phyloP scores from a whole-genome alignment of 1,140 invertebrate genomes.

The Drosophila saltans region DNA sequence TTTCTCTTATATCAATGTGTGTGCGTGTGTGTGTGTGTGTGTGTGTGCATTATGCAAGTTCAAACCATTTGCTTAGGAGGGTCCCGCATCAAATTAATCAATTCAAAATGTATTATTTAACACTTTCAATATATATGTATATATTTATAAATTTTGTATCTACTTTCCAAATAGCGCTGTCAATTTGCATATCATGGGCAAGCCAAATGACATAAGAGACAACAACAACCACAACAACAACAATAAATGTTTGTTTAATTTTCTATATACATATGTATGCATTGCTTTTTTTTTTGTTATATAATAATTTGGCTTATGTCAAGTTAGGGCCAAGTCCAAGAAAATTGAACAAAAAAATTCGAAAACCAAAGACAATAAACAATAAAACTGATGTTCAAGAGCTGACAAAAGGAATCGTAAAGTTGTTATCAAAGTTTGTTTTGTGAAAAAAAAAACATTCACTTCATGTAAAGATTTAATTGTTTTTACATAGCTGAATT shows the following conservation, averaged over 20 bases:
- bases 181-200: slow-evolving; percentile 11
- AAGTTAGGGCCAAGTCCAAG: slow-evolving; percentile 1
- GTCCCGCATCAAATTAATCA: slow-evolving; percentile 4
- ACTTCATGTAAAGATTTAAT: too few relatives aligned
- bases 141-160: not conserved
- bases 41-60: not conserved
- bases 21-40: too few relatives aligned
- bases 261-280: not conserved
- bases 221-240: slow-evolving; percentile 2
- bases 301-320: not conserved
- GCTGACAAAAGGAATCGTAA: not conserved
- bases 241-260: not conserved
- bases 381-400: not conserved
- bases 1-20: not conserved
- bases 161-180: not conserved
- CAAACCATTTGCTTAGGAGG: not conserved
- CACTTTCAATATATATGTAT: slow-evolving; percentile 4
- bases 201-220: slow-evolving; percentile 6
- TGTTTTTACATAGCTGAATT: too few relatives aligned
- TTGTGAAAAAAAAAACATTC: not conserved
- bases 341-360: not conserved
- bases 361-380: slow-evolving; percentile 4
- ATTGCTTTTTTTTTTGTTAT: not conserved
- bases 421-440: not conserved
- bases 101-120: slow-evolving; percentile 34